phyloP scores from a whole-genome alignment of 2,797 vertebrate species.

The Muscicapa striata region DNA sequence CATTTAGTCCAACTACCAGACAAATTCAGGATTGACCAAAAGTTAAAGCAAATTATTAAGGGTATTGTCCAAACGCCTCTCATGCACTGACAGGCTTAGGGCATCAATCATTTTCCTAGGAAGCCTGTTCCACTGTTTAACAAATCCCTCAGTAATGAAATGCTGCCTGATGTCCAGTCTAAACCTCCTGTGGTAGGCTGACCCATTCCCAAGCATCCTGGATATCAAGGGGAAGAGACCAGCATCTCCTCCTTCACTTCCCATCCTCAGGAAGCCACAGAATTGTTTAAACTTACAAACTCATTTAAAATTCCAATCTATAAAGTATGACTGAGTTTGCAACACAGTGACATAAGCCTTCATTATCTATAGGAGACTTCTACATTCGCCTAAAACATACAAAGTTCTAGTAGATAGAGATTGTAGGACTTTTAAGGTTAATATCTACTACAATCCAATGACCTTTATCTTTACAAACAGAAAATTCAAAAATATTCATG shows the following conservation, averaged over 20 bases:
- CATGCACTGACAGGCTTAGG: not conserved
- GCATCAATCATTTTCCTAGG: rapidly evolving
- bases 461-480: not conserved
- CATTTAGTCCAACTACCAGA: not conserved
- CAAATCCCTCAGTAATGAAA: not conserved
- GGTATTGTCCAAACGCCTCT: not conserved
- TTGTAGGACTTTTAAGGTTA: not conserved
- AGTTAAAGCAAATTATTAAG: not conserved
- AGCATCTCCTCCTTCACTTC: not conserved
- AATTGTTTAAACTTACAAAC: not conserved
- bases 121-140: not conserved
- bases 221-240: not conserved
- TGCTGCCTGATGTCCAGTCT: not conserved
- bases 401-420: not conserved
- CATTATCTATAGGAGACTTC: not conserved
- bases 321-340: not conserved
- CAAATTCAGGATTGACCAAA: not conserved
- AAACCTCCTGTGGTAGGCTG: not conserved
- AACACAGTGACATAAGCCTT: not conserved
- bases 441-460: not conserved
- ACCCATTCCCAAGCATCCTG: not conserved
- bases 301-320: not conserved
- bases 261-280: not conserved
- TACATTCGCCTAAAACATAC: not conserved
- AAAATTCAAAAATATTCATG: not conserved